Evolutionary conservation across 1,140 invertebrate species (phyloP), one percentile per base, ranked within the genome.

Genomic region (Drosophila virilis): DNA sequence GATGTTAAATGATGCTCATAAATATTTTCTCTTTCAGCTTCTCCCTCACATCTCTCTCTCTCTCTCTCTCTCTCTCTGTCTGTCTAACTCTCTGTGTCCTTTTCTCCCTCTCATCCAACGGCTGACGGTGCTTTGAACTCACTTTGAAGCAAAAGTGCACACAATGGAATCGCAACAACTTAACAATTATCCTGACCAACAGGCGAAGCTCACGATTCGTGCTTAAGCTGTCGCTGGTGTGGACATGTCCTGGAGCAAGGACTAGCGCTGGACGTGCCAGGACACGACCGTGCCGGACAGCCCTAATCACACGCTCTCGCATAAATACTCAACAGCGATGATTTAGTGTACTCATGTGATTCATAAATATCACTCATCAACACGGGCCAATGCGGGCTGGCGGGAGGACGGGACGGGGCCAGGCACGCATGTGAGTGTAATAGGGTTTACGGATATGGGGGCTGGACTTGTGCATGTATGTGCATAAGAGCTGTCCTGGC

Each of bases 291-390:
- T 61, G 35, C 46, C 66, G 72, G 72, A 70, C 72, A 71, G 59
- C 15, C 66, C 68, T 70, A 74, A 74, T 74, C 71, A 69, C 71
- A 75, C 42, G 48, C 42, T 59, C 57, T 66, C 68, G 68, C 60
- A 75, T 66, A 76, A 76, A 72, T 73, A 77, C 60, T 73, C 37
- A 46, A 54, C 52, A 42, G 46, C 69, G 65, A 64, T 68, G 78
- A 86, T 79, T 83, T 88, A 88, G 57, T 64, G 73, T 55, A 76
- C 84, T 75, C 77, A 55, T 70, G 77, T 88, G 84, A 84, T 89
- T 88, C 77, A 88, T 88, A 84, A 88, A 88, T 88, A 89, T 89
- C 85, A 78, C 67, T 75, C 61, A 74, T 80, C 77, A 82, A 40
- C 69, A 72, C 45, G 42, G 38, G 32, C 22, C 37, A 13, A 37